Base-by-base conservation (phyloP, 1,140 invertebrate species). In the Probaryconus sp. region DNA sequence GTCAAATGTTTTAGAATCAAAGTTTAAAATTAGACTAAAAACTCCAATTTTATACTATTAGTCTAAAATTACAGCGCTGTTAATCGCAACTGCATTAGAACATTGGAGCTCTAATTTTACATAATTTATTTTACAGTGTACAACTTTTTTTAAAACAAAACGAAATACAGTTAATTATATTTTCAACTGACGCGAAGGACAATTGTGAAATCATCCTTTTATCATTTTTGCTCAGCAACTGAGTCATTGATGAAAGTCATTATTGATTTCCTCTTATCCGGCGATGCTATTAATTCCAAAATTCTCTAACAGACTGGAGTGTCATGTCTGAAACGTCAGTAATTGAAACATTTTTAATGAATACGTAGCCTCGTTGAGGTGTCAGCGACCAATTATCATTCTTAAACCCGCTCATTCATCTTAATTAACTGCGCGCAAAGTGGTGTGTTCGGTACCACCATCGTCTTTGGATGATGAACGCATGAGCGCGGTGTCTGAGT, bases 381-480 rank as follows among this genome's bases (percentile, higher is more conserved):
- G 64, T 64, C 56, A 51, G 56, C 43, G 26, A 56, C 28, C 55
- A 61, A 68, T 38, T 61, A 68, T 74, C 56, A 58, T 68, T 51
- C 40, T 58, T 68, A 58, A 51, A 42, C 42, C 14, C 28, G 33
- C 21, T 63, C 58, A 60, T 60, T 68, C 63, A 65, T 69, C 72
- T 69, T 69, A 75, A 69, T 75, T 65, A 75, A 69, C 60, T 38
- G 61, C 17, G 58, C 37, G 58, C 43, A 75, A 69, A 64, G 63
- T 56, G 61, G 50, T 63, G 48, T 43, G 35, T 67, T 68, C 60
- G 60, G 47, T n/a, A 33, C 26, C 40, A 43, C 37, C 45, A 24
- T 67, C 71, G 65, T 75, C 72, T 75, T 75, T 69, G 38, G 38
- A 30, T 64, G 60, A 65, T 61, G 72, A 75, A 69, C 64, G 72